These are phyloP conservation scores for Spinus pinus DNA, from an alignment of 2,797 vertebrate genomes.

Conservation along the genomic window DNA sequence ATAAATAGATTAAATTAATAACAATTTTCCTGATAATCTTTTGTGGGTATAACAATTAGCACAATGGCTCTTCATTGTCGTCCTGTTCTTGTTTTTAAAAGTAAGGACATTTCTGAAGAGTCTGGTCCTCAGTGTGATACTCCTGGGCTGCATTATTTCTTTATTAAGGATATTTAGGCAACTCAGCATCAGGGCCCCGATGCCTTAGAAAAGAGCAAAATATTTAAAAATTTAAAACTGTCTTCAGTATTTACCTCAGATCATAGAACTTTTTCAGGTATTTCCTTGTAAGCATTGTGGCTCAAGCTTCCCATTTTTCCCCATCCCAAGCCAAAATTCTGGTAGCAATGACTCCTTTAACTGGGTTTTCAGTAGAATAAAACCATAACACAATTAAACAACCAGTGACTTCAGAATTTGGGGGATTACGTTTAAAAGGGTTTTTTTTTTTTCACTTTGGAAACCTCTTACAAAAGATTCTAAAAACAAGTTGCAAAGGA, in stretches of 20 bases:
- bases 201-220: neutral
- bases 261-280: neutral
- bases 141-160: neutral
- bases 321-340: neutral
- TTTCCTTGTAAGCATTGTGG: neutral
- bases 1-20: neutral
- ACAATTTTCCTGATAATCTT: neutral
- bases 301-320: neutral
- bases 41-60: neutral
- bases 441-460: neutral
- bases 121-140: neutral
- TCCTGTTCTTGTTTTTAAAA: neutral
- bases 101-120: neutral
- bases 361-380: neutral
- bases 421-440: neutral
- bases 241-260: neutral
- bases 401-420: neutral
- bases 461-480: neutral
- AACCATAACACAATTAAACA: neutral
- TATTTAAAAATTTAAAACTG: neutral
- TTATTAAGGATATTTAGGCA: neutral
- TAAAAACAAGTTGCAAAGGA: neutral
- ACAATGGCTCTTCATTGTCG: neutral
- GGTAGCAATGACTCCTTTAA: neutral
- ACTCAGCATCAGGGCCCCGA: neutral